phyloP scores from a whole-genome alignment of 2,888 invertebrate genomes.

The Crocallis elinguaria region DNA sequence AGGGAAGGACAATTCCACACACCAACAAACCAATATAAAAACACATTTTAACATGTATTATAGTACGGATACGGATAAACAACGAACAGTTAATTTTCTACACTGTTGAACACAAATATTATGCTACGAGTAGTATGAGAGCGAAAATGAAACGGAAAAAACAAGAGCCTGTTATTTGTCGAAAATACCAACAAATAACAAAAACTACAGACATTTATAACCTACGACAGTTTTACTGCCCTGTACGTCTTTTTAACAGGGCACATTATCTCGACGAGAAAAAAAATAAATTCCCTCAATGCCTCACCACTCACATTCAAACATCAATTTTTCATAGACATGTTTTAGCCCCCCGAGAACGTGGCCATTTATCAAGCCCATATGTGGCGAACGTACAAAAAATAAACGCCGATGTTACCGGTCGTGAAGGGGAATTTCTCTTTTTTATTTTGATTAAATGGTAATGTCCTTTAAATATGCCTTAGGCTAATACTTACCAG shows the following conservation, averaged over 20 bases:
- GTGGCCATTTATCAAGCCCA: conserved; percentile 69
- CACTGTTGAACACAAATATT: no score
- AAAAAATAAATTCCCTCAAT: conserved; percentile 38
- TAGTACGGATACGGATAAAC: no score
- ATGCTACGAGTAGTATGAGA: conserved; percentile 4
- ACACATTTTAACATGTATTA: no score
- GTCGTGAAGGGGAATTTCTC: conserved; percentile 18
- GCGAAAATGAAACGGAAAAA: conserved; percentile 10
- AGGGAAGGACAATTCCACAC: no score
- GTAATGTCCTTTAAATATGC: no score
- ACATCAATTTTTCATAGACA: conserved; percentile 67
- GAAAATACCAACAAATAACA: conserved; percentile 19
- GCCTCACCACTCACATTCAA: conserved; percentile 46
- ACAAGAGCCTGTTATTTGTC: conserved; percentile 7
- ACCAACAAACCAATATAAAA: no score
- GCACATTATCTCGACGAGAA: conserved; percentile 33
- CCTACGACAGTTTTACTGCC: conserved; percentile 34
- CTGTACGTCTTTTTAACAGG: conserved; percentile 35
- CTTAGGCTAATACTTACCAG: no score
- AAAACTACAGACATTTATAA: conserved; percentile 22
- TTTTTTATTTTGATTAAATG: conserved; percentile 4
- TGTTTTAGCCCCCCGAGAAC: conserved; percentile 53
- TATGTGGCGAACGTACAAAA: conserved; percentile 62
- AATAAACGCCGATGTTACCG: conserved; percentile 30
- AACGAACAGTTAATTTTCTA: no score